Evolutionary conservation across 2,113 vertebrate genomes (phyloP), one percentile per base, ranked within the genome.

Genomic region (Triplophysa tibetana): DNA sequence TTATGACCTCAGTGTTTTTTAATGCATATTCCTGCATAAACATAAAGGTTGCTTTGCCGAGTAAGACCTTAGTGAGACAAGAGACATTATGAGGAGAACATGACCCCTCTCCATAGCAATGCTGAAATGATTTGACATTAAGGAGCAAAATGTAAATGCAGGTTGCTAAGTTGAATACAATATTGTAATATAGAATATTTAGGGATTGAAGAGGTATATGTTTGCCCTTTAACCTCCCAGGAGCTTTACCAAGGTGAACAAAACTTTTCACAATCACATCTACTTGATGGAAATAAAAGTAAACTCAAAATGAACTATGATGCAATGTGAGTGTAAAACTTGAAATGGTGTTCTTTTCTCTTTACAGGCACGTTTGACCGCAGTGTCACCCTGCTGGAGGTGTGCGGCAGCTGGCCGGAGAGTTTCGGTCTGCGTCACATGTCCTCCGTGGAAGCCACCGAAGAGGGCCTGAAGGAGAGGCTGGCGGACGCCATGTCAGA

Each of bases 351-450:
- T 70, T 24, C 64, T 43, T 75, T 61, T 82, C 61, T 58, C 56
- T 75, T 14, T 52, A 43, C 89, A 99, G 97, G 96, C 86, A 88
- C 93, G 29, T 98, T 96, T 79, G 97, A 98, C 87, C 94, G 96
- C 69, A 96, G 96, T 0, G 95, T 99, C 87, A 99, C 97, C 60
- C 89, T 99, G 86, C 92, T 98, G 88, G 96, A 99, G 88, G 96
- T 99, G 61, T 99, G 96, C 0, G 97, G 98, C 76, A 99, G 98
- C 90, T 99, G 98, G 97, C 97, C 98, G 0, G 98, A 99, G 89
- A 98, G 92, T 90, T 98, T 98, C 0, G 95, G 96, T 8, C 92
- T 98, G 26, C 93, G 96, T 8, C 96, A 99, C 87, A 90, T 96
- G 87, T 92, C 94, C 26, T 97, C 95, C n/a, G 89, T 94, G 43